Percentiles rank a stretch among this genome's conserved stretches.
Evolutionary conservation across 2,797 vertebrate genomes (phyloP).

Genomic region (Buphagus erythrorhynchus): DNA sequence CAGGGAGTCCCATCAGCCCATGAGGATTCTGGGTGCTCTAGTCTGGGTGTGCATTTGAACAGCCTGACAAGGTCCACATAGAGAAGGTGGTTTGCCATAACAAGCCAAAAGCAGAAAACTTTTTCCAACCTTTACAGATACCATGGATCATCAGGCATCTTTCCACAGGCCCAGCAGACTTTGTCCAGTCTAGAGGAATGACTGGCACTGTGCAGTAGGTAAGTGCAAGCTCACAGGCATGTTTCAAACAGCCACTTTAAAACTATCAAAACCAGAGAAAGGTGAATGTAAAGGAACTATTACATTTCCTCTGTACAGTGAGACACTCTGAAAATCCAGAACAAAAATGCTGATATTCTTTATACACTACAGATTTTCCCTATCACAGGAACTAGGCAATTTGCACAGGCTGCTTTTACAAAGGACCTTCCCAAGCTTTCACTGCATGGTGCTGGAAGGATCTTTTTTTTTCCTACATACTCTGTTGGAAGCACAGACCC

Average conservation of each 20-base stretch:
- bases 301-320: background rate
- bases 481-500: background rate
- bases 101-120: background rate
- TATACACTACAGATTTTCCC: background rate
- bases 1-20: background rate
- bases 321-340: background rate
- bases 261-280: background rate
- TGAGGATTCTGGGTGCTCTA: background rate
- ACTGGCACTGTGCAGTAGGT: background rate
- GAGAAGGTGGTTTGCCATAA: rapidly evolving
- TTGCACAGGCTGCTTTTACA: background rate
- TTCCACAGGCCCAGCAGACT: background rate
- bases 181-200: background rate
- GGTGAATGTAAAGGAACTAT: background rate
- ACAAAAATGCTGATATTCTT: background rate
- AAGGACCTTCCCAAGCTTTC: background rate
- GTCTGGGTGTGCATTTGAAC: background rate
- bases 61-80: background rate
- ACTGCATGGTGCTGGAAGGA: background rate
- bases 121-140: background rate
- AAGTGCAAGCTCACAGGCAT: background rate
- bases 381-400: background rate
- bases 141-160: background rate
- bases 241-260: background rate
- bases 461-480: background rate